Evolutionary conservation across 2,888 invertebrate species (phyloP).

Genomic region (Tolmerus cingulatus): DNA sequence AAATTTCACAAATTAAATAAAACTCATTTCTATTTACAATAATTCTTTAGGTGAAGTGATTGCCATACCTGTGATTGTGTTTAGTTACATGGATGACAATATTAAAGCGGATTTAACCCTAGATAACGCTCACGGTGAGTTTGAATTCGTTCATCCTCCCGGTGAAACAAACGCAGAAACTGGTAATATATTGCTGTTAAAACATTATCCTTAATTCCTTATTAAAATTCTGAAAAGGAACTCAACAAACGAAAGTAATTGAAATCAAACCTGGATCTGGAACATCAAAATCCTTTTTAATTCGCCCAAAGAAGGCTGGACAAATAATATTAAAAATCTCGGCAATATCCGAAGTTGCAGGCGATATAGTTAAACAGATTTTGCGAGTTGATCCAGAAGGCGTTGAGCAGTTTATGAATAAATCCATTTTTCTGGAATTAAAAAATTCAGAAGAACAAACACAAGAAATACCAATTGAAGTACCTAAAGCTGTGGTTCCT

Average conservation of each 20-base stretch:
- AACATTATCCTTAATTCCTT: constrained; percentile 52
- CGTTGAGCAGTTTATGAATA: constrained; percentile 76
- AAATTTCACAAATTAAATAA: no score
- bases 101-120: constrained; percentile 82
- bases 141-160: constrained; percentile 72
- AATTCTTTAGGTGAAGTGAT: constrained; percentile 72
- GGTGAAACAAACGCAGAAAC: background rate
- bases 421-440: constrained; percentile 77
- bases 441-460: constrained; percentile 65
- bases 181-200: background rate
- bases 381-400: constrained; percentile 84
- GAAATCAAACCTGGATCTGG: constrained; percentile 75
- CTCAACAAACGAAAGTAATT: constrained; percentile 62
- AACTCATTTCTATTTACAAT: background rate
- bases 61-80: constrained; percentile 85
- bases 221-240: constrained; percentile 48
- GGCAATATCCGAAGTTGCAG: constrained; percentile 76
- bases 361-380: constrained; percentile 79
- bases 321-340: constrained; percentile 76
- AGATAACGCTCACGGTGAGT: constrained; percentile 81
- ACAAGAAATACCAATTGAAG: constrained; percentile 74
- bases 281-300: constrained; percentile 85
- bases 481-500: constrained; percentile 76
- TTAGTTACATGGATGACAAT: constrained; percentile 84
- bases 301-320: constrained; percentile 77